Base-by-base conservation (phyloP, 2,113 vertebrate genomes). In the Centropus bengalensis region DNA sequence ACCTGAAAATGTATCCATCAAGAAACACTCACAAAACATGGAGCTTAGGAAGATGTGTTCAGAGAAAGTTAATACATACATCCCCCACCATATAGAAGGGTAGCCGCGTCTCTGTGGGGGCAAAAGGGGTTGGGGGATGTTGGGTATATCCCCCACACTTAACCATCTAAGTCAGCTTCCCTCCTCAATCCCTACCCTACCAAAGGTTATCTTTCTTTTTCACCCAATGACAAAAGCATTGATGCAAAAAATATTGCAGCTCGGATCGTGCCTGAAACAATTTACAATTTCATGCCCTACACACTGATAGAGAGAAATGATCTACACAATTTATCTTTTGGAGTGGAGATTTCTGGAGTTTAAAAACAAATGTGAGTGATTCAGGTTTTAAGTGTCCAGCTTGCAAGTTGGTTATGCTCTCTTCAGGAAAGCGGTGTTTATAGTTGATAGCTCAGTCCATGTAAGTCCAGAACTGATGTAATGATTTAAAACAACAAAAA, bases 71-170 rank as follows among this genome's bases (percentile, higher is more conserved):
- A 59, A 64, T 42, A 47, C 2, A 27, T 9, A 49, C 80, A n/a
- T 9, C 4, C 4, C 18, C n/a, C 7, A 62, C 3, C 4, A 49
- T 69, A 44, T 75, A 63, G 23, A 71, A 28, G 3, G 79, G 9
- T 49, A 54, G 5, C 20, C 17, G 42, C 22, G 22, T 67, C 63
- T 42, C 7, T 79, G 32, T 18, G 3, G 6, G 10, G 10, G 5
- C 13, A 49, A 14, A 8, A 74, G 10, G 2, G 5, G 8, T 1
- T 42, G 24, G 2, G 4, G 8, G 19, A 11, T 86, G 3, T 4
- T 60, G 40, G 10, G 21, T 76, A 76, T 69, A 21, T 52, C 64
- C 6, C 68, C 20, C 26, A 7, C 38, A 6, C 6, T 88, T 75
- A 33, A 49, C 6, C 6, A 66, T 32, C 22, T 82, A 69, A 56